Conservation (phyloP, 2,888 invertebrate species). For the Gandaritis pyraliata region DNA sequence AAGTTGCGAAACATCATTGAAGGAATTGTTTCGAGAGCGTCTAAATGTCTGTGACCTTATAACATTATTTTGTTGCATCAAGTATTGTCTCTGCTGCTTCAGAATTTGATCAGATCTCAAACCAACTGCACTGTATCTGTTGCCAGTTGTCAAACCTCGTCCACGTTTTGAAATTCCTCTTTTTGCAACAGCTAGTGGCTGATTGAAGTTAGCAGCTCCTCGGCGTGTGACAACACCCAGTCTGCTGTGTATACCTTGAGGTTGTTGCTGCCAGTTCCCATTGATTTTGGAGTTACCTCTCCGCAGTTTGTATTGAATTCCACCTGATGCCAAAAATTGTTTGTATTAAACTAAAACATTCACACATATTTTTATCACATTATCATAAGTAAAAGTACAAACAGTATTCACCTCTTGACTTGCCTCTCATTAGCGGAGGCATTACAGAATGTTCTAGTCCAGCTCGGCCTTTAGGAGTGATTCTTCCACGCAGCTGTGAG, state of each 20-base stretch:
- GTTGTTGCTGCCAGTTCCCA: conserved; percentile 39
- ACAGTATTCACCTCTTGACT: conserved; percentile 45
- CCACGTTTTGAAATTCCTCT: conserved; percentile 77
- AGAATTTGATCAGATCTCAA: conserved; percentile 79
- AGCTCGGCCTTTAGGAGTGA: conserved; percentile 74
- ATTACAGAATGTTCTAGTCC: conserved; percentile 64
- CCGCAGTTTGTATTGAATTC: conserved; percentile 59
- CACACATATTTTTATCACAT: too few species aligned
- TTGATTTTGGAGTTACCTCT: conserved; percentile 64
- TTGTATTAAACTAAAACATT: not conserved
- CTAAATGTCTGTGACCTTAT: conserved; percentile 79
- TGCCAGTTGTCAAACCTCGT: conserved; percentile 66
- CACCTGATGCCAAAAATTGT: conserved; percentile 61
- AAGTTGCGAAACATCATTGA: conserved; percentile 67
- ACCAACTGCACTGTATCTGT: conserved; percentile 72
- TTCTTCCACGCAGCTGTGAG: conserved; percentile 59
- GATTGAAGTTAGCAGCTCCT: conserved; percentile 57
- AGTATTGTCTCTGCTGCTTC: conserved; percentile 65
- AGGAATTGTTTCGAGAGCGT: conserved; percentile 74
- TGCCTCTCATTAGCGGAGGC: conserved; percentile 62
- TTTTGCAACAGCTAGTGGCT: conserved; percentile 71
- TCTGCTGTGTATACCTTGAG: conserved; percentile 61
- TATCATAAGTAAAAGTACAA: not conserved
- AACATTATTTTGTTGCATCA: conserved; percentile 60
- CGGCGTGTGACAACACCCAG: conserved; percentile 68